Percentiles rank a stretch among this genome's conserved stretches.
Evolutionary conservation across 1,140 invertebrate species (phyloP).

Genomic region (Chelonus insularis): DNA sequence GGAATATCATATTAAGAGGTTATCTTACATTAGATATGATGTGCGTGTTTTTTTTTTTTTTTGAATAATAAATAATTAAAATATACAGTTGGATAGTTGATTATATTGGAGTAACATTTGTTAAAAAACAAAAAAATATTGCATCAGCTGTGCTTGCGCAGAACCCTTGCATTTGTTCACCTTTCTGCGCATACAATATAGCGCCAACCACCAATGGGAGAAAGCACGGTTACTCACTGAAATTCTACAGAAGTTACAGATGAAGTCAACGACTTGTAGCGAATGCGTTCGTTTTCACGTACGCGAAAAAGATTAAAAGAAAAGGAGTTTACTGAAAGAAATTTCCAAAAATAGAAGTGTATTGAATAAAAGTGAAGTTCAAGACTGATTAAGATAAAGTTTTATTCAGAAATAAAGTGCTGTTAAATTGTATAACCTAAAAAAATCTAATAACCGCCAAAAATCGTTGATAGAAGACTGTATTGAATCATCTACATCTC

Average conservation of each 20-base stretch:
- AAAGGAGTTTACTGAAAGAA: background rate
- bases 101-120: too few relatives aligned
- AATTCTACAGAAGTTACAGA: background rate
- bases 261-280: slow-evolving; percentile 25
- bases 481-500: background rate
- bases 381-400: too few relatives aligned
- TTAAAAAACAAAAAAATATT: background rate
- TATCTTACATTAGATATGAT: too few relatives aligned
- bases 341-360: background rate
- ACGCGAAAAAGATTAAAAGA: slow-evolving; percentile 16
- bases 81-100: too few relatives aligned
- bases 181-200: background rate
- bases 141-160: slow-evolving; percentile 28
- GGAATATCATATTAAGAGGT: too few relatives aligned
- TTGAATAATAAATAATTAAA: too few relatives aligned
- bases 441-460: too few relatives aligned
- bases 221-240: slow-evolving; percentile 2
- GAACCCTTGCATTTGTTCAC: background rate
- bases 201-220: background rate
- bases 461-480: background rate
- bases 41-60: too few relatives aligned
- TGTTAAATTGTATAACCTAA: too few relatives aligned
- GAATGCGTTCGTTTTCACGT: slow-evolving; percentile 18
- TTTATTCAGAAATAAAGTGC: too few relatives aligned
- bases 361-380: background rate